Base-by-base conservation (phyloP, 2,113 vertebrate genomes). In the Atherinomorus stipes region DNA sequence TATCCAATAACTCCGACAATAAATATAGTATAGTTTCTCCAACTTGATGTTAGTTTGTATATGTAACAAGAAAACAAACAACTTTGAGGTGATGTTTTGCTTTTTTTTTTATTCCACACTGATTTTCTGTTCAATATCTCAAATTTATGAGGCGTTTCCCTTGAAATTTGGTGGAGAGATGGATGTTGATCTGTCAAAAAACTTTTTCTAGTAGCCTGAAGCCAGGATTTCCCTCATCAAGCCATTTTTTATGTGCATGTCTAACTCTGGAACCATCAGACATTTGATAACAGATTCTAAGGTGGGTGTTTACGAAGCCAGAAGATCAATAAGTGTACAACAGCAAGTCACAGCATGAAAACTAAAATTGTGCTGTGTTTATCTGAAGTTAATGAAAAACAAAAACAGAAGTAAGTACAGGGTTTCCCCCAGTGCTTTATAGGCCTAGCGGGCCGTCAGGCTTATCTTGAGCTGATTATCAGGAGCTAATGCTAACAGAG, bases 181-280 rank as follows among this genome's bases (percentile, higher is more conserved):
- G 34, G 21, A 10, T 34, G 4, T 9, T 34, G 31, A 34, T 50
- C 22, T 12, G 28, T 26, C 19, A 34, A 64, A 64, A 4, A 38
- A 51, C 16, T n/a, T 64, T 64, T 50, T 64, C 34, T 50, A 22
- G 10, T 42, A 42, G 22, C 38, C 15, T 74, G 65, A 23, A 61
- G 49, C 28, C 28, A 70, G 68, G 54, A 74, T 80, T 76, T 71
- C 16, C 4, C 51, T 26, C 31, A 60, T 66, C 51, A 22, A 74
- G 12, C 19, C 21, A 16, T 49, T 31, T 19, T 16, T 40, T 40
- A 12, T 12, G 7, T 45, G 66, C 51, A 67, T 4, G 54, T 71
- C 61, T 63, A 76, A 25, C 23, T 49, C 19, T 51, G 58, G 71
- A 70, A 26, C 54, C 40, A 28, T 7, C 1, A 51, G 54, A 45